A percentile compares a stretch with the other conserved stretches of the same genome.
These are phyloP conservation scores for Dryococelus australis DNA, from an alignment of 2,888 invertebrate genomes.

Conservation along the genomic window DNA sequence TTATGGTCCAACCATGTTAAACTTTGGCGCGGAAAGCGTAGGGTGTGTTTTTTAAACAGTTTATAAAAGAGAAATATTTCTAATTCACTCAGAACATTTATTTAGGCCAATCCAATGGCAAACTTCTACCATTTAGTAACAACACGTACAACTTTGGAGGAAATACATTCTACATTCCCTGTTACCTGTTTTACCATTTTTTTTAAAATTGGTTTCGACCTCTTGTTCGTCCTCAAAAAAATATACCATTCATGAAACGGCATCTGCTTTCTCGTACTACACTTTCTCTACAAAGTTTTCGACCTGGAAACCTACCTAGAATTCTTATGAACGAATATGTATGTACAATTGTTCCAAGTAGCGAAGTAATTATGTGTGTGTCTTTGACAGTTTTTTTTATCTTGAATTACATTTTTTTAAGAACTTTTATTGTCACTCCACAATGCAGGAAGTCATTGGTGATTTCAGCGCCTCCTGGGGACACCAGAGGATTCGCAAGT, in stretches of 20 bases:
- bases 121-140: conserved; percentile 1
- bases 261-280: background rate
- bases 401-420: background rate
- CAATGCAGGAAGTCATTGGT: conserved; percentile 29
- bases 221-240: background rate
- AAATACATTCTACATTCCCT: conserved; percentile 11
- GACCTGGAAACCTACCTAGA: background rate
- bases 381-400: background rate
- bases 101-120: conserved; percentile 16
- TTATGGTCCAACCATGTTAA: background rate
- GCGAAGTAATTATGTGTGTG: background rate
- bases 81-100: conserved; percentile 8
- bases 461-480: background rate
- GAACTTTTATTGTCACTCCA: conserved; percentile 39
- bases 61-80: conserved; percentile 16
- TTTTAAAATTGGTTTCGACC: background rate
- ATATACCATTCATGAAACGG: background rate
- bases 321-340: background rate
- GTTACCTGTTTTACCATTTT: background rate
- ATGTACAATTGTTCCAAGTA: background rate
- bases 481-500: background rate
- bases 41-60: background rate
- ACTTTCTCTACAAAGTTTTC: conserved; percentile 11
- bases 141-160: background rate
- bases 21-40: background rate